Evolutionary conservation across 1,140 invertebrate genomes (phyloP).

Genomic region (Oryctes rhinoceros): DNA sequence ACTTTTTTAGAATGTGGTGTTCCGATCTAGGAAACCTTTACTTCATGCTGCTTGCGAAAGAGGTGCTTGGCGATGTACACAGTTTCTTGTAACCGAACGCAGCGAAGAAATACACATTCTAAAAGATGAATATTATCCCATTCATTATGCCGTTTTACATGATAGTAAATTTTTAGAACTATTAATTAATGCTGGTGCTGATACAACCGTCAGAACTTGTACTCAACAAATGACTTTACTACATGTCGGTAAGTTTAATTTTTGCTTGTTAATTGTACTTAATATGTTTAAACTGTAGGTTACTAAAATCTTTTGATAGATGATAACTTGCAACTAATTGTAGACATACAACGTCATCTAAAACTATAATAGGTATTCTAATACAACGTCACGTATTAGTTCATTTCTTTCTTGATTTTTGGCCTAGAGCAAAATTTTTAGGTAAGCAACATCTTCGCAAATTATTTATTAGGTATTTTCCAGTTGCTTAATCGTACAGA

Average conservation of each 20-base stretch:
- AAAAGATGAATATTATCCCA: slow-evolving; percentile 80
- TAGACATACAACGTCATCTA: too few species aligned
- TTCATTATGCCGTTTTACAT: slow-evolving; percentile 76
- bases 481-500: too few species aligned
- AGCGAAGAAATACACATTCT: slow-evolving; percentile 78
- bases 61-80: slow-evolving; percentile 76
- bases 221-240: slow-evolving; percentile 79
- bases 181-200: slow-evolving; percentile 71
- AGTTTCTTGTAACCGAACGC: slow-evolving; percentile 70
- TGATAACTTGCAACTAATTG: too few species aligned
- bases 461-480: too few species aligned
- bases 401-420: too few species aligned
- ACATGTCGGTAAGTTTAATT: slow-evolving; percentile 66
- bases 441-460: too few species aligned
- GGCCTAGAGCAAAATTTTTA: too few species aligned
- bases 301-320: too few species aligned
- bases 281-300: too few species aligned
- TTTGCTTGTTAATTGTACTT: background rate
- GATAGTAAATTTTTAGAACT: slow-evolving; percentile 73
- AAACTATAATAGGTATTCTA: too few species aligned
- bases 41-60: slow-evolving; percentile 72
- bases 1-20: slow-evolving; percentile 63
- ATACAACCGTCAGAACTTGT: slow-evolving; percentile 73
- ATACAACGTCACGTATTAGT: too few species aligned
- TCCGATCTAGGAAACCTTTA: slow-evolving; percentile 67